phyloP scores from a whole-genome alignment of 2,113 vertebrate genomes.

The Eulacestoma nigropectus region DNA sequence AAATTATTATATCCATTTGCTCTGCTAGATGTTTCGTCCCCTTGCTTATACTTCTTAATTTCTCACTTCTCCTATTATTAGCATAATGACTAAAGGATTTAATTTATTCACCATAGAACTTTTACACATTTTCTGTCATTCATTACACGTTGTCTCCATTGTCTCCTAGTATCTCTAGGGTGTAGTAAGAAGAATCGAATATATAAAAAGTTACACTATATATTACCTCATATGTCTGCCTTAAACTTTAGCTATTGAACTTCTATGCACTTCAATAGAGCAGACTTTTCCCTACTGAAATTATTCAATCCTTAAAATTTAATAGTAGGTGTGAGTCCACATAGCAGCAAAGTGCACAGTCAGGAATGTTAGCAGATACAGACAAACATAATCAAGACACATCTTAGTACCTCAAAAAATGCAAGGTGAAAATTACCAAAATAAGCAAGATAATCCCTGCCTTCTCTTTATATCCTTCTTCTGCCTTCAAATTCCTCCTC shows the following conservation, averaged over 20 bases:
- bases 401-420: not conserved
- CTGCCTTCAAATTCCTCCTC: not conserved
- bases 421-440: not conserved
- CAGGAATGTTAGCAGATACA: not conserved
- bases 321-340: not conserved
- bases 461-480: not conserved
- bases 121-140: constrained; percentile 32
- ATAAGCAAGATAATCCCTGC: not conserved
- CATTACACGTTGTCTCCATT: constrained; percentile 9
- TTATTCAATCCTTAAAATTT: constrained; percentile 13
- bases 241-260: not conserved
- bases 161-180: constrained; percentile 20
- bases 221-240: constrained; percentile 47
- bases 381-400: not conserved
- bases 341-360: not conserved
- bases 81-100: constrained; percentile 68
- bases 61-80: constrained; percentile 55
- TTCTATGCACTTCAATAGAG: not conserved
- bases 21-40: constrained; percentile 56
- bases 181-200: not conserved
- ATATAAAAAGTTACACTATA: constrained; percentile 26
- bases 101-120: constrained; percentile 66
- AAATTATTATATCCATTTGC: constrained; percentile 62
- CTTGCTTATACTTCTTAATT: constrained; percentile 57
- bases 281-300: constrained; percentile 10